Conservation (phyloP, 1,140 invertebrate species). For the Zaprionus lachaisei region DNA sequence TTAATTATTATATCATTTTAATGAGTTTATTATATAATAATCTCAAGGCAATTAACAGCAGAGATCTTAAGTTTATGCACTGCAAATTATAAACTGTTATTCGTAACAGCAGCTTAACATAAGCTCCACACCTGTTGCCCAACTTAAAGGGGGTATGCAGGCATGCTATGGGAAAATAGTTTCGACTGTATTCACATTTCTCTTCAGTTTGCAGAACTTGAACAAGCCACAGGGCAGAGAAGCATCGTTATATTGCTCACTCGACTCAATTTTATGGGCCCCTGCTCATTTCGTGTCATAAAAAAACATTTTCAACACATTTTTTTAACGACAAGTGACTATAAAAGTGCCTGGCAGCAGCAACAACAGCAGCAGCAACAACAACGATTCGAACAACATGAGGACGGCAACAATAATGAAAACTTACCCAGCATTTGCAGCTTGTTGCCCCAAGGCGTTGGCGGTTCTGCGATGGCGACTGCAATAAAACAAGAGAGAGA, state of each 20-base stretch:
- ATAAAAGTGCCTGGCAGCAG: slow-evolving; percentile 48
- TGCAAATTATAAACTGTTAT: not conserved
- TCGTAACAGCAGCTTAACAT: not conserved
- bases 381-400: not conserved
- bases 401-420: slow-evolving; percentile 42
- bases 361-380: slow-evolving; percentile 28
- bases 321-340: slow-evolving; percentile 74
- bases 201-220: slow-evolving; percentile 31
- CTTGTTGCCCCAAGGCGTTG: slow-evolving; percentile 78
- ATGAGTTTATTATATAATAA: not conserved
- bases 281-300: slow-evolving; percentile 76
- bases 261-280: slow-evolving; percentile 66
- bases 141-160: not conserved
- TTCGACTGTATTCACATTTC: slow-evolving; percentile 36
- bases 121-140: not conserved
- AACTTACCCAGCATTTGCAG: slow-evolving; percentile 74
- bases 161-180: not conserved
- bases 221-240: slow-evolving; percentile 46
- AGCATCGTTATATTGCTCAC: slow-evolving; percentile 58
- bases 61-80: not conserved
- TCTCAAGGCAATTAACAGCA: not conserved
- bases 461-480: slow-evolving; percentile 53
- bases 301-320: slow-evolving; percentile 81
- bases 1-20: not conserved
- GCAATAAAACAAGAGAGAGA: slow-evolving; percentile 61